Conservation (phyloP, 2,797 vertebrate genomes). For the Eurystomus glaucurus region DNA sequence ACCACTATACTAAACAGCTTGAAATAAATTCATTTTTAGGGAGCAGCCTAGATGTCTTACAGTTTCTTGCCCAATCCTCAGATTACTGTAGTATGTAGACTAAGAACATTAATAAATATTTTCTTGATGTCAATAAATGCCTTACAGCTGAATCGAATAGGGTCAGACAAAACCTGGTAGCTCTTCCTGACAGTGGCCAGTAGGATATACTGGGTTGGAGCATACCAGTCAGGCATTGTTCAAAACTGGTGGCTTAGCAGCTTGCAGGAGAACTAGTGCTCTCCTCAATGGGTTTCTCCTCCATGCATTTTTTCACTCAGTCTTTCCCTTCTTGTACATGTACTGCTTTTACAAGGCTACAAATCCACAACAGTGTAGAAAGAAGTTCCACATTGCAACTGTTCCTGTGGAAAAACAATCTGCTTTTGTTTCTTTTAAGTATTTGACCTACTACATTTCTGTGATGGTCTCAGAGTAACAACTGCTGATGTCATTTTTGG, state of each 20-base stretch:
- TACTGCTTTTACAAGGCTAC: not conserved
- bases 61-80: rapidly evolving
- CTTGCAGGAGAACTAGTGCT: not conserved
- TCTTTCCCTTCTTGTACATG: not conserved
- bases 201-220: not conserved
- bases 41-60: not conserved
- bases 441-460: not conserved
- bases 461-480: not conserved
- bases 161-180: not conserved
- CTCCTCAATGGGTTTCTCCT: not conserved
- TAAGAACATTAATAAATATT: not conserved
- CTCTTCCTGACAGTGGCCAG: not conserved
- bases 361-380: not conserved
- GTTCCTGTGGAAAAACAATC: not conserved
- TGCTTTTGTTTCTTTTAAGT: not conserved
- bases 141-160: not conserved
- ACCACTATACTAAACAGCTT: not conserved
- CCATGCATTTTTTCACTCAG: not conserved
- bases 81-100: not conserved
- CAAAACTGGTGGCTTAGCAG: not conserved
- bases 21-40: not conserved
- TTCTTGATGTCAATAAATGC: not conserved
- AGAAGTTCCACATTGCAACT: not conserved
- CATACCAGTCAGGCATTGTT: not conserved
- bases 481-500: rapidly evolving